Evolutionary conservation across 2,113 vertebrate genomes (phyloP).

Genomic region (Pipra filicauda): DNA sequence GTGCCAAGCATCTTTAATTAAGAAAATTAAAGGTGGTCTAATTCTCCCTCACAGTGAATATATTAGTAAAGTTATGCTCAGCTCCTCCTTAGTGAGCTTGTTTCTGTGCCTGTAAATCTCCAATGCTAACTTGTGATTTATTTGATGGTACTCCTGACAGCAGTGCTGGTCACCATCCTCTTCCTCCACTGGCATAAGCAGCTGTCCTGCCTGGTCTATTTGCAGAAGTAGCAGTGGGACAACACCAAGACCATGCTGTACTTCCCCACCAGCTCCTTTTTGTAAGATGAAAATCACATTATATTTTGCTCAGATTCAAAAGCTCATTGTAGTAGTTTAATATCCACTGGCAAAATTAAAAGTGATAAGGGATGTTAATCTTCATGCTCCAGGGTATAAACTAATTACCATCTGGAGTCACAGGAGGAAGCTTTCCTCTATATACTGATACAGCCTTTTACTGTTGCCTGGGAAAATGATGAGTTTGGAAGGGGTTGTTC

Average conservation of each 20-base stretch:
- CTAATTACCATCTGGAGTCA: slow-evolving; percentile 66
- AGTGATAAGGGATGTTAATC: slow-evolving; percentile 72
- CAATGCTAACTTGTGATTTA: background rate
- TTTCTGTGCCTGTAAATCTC: background rate
- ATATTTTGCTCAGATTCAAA: background rate
- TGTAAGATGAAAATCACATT: background rate
- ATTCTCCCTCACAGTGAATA: background rate
- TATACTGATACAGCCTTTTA: background rate
- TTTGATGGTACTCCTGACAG: background rate
- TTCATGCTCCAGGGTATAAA: slow-evolving; percentile 68
- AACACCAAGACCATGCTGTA: background rate
- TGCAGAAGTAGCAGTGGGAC: background rate
- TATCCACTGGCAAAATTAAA: slow-evolving; percentile 60
- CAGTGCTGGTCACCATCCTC: background rate
- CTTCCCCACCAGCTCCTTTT: background rate
- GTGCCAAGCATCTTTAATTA: background rate
- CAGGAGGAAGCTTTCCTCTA: slow-evolving; percentile 24
- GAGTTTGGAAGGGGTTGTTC: slow-evolving; percentile 6
- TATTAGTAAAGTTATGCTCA: background rate
- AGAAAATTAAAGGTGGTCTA: background rate
- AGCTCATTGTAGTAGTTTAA: slow-evolving; percentile 50
- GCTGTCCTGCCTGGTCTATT: background rate
- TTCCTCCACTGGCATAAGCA: background rate
- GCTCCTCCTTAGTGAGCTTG: background rate
- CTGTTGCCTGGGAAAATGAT: slow-evolving; percentile 53